Base-by-base conservation (phyloP, 2,888 invertebrate genomes). In the Drosophila ustulata region DNA sequence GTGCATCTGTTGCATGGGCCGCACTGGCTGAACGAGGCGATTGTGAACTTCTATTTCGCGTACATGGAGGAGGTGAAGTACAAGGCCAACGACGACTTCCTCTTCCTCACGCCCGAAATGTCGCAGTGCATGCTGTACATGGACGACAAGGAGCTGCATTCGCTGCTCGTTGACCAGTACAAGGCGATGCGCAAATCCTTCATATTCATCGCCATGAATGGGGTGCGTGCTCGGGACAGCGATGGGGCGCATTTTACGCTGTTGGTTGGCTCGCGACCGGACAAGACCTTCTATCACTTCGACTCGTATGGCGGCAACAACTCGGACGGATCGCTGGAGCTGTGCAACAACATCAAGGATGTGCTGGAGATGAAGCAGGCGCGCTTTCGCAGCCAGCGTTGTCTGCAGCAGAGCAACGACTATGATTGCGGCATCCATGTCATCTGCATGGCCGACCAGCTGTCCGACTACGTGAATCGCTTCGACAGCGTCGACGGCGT, bases 191-290 rank as follows among this genome's bases (percentile, higher is more conserved):
- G 92, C 50, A 96, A 95, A 89, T 93, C 95, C 50, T 96, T 96
- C 91, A 94, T 98, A 74, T 96, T 98, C 90, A 96, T 98, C 91
- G 96, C 97, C 1, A 93, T 98, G 50, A 98, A 98, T 91, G 96
- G 98, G 89, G 96, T 96, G 88, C 94, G 95, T 66, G 93, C 94
- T 9, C 49, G 95, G 65, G 93, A 93, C 43, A 95, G 96, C 0
- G 97, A 98, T 13, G 98, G 98, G 30, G 94, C 96, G 0, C 98
- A 98, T 91, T 98, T 98, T 98, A 97, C 97, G 89, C 93, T 98
- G 43, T 93, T 97, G 56, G 95, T 97, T n/a, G 97, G 95, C 91
- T 96, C 96, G 23, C 94, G 94, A 81, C 93, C 94, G 7, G 96
- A 96, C 90, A 94, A 94, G 81, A 94, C 94, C 71, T 96, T 96